phyloP scores from a whole-genome alignment of 1,140 invertebrate genomes.

The Drosophila setifemur region DNA sequence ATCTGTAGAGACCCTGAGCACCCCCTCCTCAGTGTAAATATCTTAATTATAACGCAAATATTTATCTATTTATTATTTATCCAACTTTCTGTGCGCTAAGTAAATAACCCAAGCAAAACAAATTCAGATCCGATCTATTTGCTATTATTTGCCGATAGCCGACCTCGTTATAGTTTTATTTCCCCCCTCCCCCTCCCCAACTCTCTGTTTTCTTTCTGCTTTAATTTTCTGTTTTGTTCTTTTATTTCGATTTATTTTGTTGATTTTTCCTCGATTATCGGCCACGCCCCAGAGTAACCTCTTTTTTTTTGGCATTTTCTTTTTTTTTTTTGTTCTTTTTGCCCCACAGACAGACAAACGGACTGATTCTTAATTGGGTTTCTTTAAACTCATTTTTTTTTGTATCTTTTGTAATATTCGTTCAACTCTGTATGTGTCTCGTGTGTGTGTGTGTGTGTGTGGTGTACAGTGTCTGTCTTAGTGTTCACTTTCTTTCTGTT shows the following conservation, averaged over 20 bases:
- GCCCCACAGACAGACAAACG: slow-evolving; percentile 4
- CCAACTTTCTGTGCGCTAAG: slow-evolving; percentile 19
- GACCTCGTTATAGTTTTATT: slow-evolving; percentile 55
- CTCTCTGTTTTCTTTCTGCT: slow-evolving; percentile 3
- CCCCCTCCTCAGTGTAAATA: slow-evolving; percentile 25
- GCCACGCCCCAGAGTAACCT: slow-evolving; percentile 50
- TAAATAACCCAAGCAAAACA: slow-evolving; percentile 42
- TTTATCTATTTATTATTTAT: slow-evolving; percentile 49
- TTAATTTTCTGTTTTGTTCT: slow-evolving; percentile 18
- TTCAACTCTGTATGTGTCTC: slow-evolving; percentile 27
- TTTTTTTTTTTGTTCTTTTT: not conserved
- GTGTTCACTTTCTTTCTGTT: slow-evolving; percentile 49
- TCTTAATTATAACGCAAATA: slow-evolving; percentile 41
- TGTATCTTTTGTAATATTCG: slow-evolving; percentile 40
- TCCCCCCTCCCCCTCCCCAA: not conserved
- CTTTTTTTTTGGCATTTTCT: slow-evolving; percentile 20
- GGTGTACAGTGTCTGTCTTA: slow-evolving; percentile 23
- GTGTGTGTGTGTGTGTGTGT: slow-evolving; percentile 32
- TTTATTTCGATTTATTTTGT: slow-evolving; percentile 21
- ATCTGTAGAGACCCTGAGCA: slow-evolving; percentile 42
- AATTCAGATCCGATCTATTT: slow-evolving; percentile 27
- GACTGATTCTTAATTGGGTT: slow-evolving; percentile 44
- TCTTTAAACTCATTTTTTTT: slow-evolving; percentile 34
- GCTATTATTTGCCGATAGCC: slow-evolving; percentile 34
- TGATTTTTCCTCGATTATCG: slow-evolving; percentile 51